phyloP scores from a whole-genome alignment of 2,888 invertebrate species.

The Pyrgus malvae region DNA sequence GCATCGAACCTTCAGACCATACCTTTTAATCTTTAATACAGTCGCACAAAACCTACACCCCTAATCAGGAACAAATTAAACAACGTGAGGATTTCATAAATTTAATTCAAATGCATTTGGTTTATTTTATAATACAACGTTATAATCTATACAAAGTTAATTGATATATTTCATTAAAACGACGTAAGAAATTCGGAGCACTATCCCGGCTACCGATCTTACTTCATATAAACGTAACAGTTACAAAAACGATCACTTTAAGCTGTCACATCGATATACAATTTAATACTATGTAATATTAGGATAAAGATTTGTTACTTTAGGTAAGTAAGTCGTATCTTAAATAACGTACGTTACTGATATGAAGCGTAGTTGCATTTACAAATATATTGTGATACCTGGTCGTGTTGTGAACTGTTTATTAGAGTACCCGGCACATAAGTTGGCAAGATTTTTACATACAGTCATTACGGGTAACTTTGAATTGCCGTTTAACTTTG shows the following conservation, averaged over 20 bases:
- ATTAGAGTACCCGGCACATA: too few species aligned
- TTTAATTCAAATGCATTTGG: slow-evolving; percentile 59
- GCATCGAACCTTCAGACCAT: too few species aligned
- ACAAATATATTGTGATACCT: slow-evolving; percentile 12
- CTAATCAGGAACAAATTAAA: too few species aligned
- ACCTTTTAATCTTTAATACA: too few species aligned
- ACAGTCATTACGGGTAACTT: too few species aligned
- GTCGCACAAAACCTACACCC: too few species aligned
- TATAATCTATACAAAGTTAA: slow-evolving; percentile 37
- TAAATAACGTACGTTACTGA: slow-evolving; percentile 28
- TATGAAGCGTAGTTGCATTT: slow-evolving; percentile 33
- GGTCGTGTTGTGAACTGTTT: too few species aligned
- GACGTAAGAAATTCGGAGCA: not conserved
- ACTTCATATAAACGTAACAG: not conserved
- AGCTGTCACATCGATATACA: slow-evolving; percentile 17
- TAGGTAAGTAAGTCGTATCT: slow-evolving; percentile 16
- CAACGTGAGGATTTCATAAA: slow-evolving; percentile 36
- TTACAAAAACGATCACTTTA: slow-evolving; percentile 14
- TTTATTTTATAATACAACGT: slow-evolving; percentile 45
- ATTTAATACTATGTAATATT: not conserved
- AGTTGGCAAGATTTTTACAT: too few species aligned
- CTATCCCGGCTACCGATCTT: not conserved
- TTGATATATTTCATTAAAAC: slow-evolving; percentile 24
- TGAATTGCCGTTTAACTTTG: too few species aligned
- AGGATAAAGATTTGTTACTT: slow-evolving; percentile 22